Base-by-base conservation (phyloP, 2,888 invertebrate species). In the Apomyelois bistriatella region DNA sequence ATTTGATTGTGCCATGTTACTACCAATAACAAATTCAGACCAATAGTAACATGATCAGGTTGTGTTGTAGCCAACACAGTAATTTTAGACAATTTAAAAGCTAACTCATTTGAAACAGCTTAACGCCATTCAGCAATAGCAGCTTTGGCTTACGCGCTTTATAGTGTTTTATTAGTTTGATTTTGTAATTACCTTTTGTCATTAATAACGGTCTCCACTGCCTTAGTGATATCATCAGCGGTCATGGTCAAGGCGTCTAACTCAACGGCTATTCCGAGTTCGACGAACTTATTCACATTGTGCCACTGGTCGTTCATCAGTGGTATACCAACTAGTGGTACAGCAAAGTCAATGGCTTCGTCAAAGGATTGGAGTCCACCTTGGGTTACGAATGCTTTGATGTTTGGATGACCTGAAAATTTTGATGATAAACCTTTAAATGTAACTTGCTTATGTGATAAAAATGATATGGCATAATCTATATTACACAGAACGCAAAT, bases 331-430 rank as follows among this genome's bases (percentile, higher is more conserved):
- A 84, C 60, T 0, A 84, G 54, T 5, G 83, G 82, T 0, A 79
- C 72, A 16, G 70, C 69, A 10, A 70, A 68, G 13, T 63, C 62
- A 13, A 83, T 66, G 0, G 80, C 70, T 63, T 82, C 82, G 35
- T 82, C 80, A 0, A 76, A 67, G 0, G 83, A 82, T 55, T 83
- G 82, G 1, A 81, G 56, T 12, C 83, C 85, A 17, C 80, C 82
- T 74, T 85, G 83, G 1, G 79, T 81, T 15, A 85, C 70, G 46
- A 87, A 87, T 1, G 80, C 35, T 58, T 85, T 85, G 1, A 85
- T 48, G 16, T 42, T 35, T 3, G 12, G 37, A 9, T 48, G 48
- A 8, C 12, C 48, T 48, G 37, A 3, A 46, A 10, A 30, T 3
- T 4, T 13, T 7, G 3, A 38, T 15, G 15, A 22, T 13, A 38